Base-by-base conservation (phyloP, 2,113 vertebrate species). In the Pteropus alecto region DNA sequence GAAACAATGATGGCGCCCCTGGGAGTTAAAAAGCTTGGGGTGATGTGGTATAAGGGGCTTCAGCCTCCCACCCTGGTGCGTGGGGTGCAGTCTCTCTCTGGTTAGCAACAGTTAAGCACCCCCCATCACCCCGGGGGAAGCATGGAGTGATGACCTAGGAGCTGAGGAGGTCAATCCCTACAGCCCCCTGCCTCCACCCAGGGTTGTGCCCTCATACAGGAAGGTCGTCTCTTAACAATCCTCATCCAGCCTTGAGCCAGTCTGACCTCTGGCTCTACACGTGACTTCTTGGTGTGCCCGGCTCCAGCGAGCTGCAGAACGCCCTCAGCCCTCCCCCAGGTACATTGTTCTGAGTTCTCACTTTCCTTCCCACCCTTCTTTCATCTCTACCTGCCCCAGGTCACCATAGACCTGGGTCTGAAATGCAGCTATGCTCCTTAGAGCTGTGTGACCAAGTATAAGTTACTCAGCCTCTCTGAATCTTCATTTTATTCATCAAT, bases 381-480 rank as follows among this genome's bases (percentile, higher is more conserved):
- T 38, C 24, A n/a, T 28, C 43, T 43, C 26, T 1, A 3, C 13
- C 22, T 24, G 1, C 21, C 24, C 14, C n/a, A 3, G 5, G 30
- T 5, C 3, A 4, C 67, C 61, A 21, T 3, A 56, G 61, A 78
- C 21, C 51, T 65, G 61, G 48, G 26, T 38, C 46, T 58, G 68
- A 68, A 83, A 94, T 12, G 28, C 43, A 73, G n/a, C 41, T 63
- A 14, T 51, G 26, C 35, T 89, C 41, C 77, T 92, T 87, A 35
- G 58, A 94, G 51, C 38, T 43, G 22, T 87, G 90, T 82, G 93
- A 85, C 46, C 38, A 21, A 30, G 19, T n/a, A 54, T 22, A 84
- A 65, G 67, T 94, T 54, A 67, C 54, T 87, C 74, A 76, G 38
- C 28, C 81, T 94, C 92, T 77, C 68, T 70, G 65, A 67, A 26